Base-by-base conservation (phyloP, 2,113 vertebrate genomes). In the Oncorhynchus keta region DNA sequence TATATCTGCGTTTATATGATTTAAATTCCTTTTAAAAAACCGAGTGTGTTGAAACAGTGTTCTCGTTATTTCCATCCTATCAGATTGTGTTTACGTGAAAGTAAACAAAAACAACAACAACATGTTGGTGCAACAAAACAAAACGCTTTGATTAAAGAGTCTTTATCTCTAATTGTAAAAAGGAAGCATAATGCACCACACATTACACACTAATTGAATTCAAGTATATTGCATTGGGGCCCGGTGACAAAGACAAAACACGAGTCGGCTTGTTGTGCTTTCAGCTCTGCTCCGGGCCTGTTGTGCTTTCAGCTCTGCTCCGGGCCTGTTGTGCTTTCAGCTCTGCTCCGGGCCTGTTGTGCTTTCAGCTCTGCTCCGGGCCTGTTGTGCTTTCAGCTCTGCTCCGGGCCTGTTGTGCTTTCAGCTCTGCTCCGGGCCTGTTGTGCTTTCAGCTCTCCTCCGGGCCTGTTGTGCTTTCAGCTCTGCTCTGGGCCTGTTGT, bases 291-390 rank as follows among this genome's bases (percentile, higher is more conserved):
- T 78, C 84, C 88, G 78, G 77, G 84, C 81, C 89, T 92, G 84
- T 93, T 90, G 89, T 92, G 81, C 87, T 85, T 85, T 87, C 86
- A 62, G 89, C 49, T 55, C 16, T 45, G 39, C 87, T 78, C 84
- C 88, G 78, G 77, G 84, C 81, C 89, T 92, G 84, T 93, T 90
- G 89, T 92, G n/a, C n/a, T n/a, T n/a, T n/a, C n/a, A n/a, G n/a
- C n/a, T n/a, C n/a, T n/a, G n/a, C n/a, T n/a, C n/a, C n/a, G n/a
- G 91, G 2, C 0, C 76, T 24, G 24, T 24, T 24, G 86, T 87
- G 81, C 87, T 85, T 85, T 87, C 86, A 62, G 89, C 49, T 55
- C 16, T 45, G 39, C 87, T 78, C 84, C 88, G 78, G 77, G 84
- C 81, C 89, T 92, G 84, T 93, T 90, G 89, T 92, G n/a, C n/a